Evolutionary conservation across 2,113 vertebrate species (phyloP), one percentile per base, ranked within the genome.

Genomic region (Chaenogobius annularis): DNA sequence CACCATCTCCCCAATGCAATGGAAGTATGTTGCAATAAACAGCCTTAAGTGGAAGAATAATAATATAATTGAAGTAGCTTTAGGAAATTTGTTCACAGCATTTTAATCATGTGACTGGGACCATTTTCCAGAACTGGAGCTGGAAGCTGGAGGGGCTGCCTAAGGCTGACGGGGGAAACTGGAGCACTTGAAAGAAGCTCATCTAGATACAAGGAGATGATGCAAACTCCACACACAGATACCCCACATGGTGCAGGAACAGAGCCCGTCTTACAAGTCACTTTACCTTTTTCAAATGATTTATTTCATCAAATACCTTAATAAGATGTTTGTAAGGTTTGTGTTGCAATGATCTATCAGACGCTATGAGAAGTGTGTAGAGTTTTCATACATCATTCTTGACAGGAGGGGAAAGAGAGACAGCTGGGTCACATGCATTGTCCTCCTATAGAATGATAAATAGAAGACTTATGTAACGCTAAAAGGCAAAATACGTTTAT

Each of bases 401-500:
- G 15, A 31, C 23, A 61, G 26, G 14, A 35, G 23, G 26, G 23
- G 15, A 35, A 23, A 35, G 58, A 35, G 58, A 61, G 26, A 61
- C 58, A 35, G 58, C 58, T 61, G 58, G 58, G 58, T 14, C 26
- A 35, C 58, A 35, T 35, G 58, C 19, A 61, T 35, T 35, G 58
- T 35, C 23, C 7, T 61, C 58, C 58, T 35, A 58, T 58, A 61
- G 26, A 35, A 61, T 61, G 58, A 61, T 35, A 61, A 61, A 61
- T 35, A 61, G 58, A 2, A 3, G 58, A 8, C 58, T 61, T 61
- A 61, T 7, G 26, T 61, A 61, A 61, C 58, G 15, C 23, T 61
- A 35, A 61, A 61, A 61, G 15, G 23, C 23, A 61, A 61, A 61
- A 61, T 23, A 61, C 58, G 35, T 61, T 61, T 61, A 61, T 61